phyloP scores from a whole-genome alignment of 2,113 vertebrate genomes.

The Phylloscopus trochilus region DNA sequence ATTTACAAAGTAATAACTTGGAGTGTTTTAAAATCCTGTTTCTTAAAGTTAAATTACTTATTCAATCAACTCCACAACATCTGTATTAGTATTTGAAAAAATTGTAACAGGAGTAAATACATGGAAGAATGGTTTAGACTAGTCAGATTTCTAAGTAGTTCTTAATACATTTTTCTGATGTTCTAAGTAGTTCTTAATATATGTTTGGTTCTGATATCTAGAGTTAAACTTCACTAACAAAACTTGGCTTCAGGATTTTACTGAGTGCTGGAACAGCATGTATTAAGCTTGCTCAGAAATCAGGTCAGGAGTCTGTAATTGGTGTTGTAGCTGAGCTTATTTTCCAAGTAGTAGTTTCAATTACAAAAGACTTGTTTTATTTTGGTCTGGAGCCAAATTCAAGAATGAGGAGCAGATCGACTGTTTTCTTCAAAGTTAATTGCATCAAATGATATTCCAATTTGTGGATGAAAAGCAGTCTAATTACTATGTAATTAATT shows the following conservation, averaged over 20 bases:
- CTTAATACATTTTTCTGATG: background rate
- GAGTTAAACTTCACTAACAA: background rate
- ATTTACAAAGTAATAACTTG: background rate
- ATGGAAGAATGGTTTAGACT: background rate
- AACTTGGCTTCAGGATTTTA: background rate
- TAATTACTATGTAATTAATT: conserved; percentile 23
- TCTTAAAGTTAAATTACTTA: background rate
- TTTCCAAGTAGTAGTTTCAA: background rate
- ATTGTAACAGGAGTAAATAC: background rate
- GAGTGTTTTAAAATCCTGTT: background rate
- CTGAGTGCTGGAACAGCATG: background rate
- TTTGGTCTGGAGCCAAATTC: conserved; percentile 9
- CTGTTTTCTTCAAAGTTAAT: conserved; percentile 30
- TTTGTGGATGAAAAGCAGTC: conserved; percentile 18
- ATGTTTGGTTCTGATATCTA: background rate
- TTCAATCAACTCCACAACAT: background rate
- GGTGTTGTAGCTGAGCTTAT: background rate
- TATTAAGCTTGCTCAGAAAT: background rate
- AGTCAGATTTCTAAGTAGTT: background rate
- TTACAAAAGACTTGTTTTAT: background rate
- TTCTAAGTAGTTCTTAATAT: background rate
- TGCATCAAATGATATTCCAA: conserved; percentile 3
- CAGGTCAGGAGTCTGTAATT: background rate
- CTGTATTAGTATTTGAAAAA: background rate
- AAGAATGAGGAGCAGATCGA: conserved; percentile 1